phyloP scores from a whole-genome alignment of 2,888 invertebrate species.

The Lasioglossum malachurum region DNA sequence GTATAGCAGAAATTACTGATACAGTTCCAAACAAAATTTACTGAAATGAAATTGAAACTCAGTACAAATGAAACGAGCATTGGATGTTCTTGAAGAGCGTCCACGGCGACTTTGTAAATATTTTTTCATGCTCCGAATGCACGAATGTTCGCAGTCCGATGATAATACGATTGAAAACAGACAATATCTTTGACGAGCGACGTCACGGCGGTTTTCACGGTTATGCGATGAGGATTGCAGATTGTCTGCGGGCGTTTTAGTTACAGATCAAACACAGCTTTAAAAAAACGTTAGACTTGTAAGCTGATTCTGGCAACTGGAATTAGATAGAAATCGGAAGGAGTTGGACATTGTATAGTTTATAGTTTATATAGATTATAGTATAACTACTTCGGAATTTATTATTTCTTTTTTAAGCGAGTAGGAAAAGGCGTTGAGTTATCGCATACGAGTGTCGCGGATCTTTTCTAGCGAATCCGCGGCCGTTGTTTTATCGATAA shows the following conservation, averaged over 20 bases:
- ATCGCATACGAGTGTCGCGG: neutral
- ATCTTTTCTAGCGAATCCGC: neutral
- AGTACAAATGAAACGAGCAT: neutral
- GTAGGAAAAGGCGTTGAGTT: neutral
- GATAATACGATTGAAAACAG: slow-evolving; percentile 23
- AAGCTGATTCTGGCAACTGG: slow-evolving; percentile 14
- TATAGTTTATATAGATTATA: slow-evolving; percentile 14
- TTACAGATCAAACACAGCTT: slow-evolving; percentile 12
- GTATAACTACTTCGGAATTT: slow-evolving; percentile 5
- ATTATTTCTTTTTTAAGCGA: slow-evolving; percentile 14
- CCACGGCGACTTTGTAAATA: neutral
- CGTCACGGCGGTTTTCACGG: slow-evolving; percentile 18
- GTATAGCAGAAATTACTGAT: neutral
- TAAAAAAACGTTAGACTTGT: neutral
- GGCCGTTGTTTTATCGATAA: neutral
- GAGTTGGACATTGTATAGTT: slow-evolving; percentile 13
- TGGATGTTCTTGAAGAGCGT: neutral
- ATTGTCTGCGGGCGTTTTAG: slow-evolving; percentile 17
- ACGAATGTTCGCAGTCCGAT: neutral
- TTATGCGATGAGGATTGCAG: neutral
- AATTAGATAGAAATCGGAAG: slow-evolving; percentile 16
- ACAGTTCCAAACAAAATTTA: neutral
- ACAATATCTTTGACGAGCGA: slow-evolving; percentile 44
- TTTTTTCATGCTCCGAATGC: neutral
- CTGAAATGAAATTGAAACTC: neutral